These are phyloP conservation scores for Sinohyriopsis cumingii DNA, from an alignment of 2,888 invertebrate species.

Conservation along the genomic window DNA sequence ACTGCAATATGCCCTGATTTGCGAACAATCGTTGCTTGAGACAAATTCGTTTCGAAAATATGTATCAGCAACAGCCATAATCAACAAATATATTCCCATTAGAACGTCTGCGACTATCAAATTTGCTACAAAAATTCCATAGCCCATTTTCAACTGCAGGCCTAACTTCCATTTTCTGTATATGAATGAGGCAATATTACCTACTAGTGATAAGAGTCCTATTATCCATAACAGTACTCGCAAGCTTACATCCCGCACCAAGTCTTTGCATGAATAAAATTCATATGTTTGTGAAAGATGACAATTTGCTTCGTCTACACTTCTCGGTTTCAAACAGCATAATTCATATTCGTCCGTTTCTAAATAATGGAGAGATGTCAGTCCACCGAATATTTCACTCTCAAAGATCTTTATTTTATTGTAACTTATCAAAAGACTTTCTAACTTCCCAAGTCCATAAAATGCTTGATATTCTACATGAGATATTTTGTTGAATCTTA, in stretches of 20 bases:
- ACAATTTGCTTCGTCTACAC: constrained; percentile 5
- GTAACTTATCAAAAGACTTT: constrained; percentile 17
- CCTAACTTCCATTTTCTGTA: constrained; percentile 6
- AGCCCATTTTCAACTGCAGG: constrained; percentile 17
- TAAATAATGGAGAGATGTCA: constrained; percentile 8
- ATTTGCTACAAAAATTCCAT: constrained; percentile 30
- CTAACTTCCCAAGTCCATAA: constrained; percentile 1
- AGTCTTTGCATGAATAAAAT: constrained; percentile 47
- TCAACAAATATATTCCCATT: constrained; percentile 17
- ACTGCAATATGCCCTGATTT: constrained; percentile 35
- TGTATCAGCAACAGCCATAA: constrained; percentile 41
- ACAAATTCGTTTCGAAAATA: constrained; percentile 34
- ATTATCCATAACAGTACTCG: constrained; percentile 34
- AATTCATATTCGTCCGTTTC: constrained; percentile 12
- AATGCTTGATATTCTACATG: not conserved
- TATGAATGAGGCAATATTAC: constrained; percentile 29
- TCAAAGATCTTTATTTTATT: constrained; percentile 24
- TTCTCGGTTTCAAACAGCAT: no score
- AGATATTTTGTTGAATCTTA: not conserved
- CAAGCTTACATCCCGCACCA: constrained; percentile 32
- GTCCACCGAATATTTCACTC: constrained; percentile 17
- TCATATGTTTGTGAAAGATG: constrained; percentile 27
- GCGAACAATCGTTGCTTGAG: constrained; percentile 37
- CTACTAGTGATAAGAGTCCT: constrained; percentile 29
- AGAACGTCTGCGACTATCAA: constrained; percentile 24